Base-by-base conservation (phyloP, 2,113 vertebrate species). In the Gobiocypris rarus region DNA sequence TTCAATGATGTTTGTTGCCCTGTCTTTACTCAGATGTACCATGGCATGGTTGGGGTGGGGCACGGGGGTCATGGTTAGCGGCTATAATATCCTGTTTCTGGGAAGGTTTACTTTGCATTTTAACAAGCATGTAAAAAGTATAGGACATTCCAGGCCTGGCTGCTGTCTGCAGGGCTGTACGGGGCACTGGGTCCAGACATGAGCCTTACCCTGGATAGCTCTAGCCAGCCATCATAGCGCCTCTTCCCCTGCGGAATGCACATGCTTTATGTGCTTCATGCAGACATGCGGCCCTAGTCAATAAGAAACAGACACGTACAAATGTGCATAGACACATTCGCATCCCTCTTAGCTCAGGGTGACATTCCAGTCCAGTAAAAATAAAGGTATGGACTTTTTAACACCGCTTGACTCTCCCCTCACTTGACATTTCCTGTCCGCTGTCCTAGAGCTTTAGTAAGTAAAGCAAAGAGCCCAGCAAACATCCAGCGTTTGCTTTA, bases 61-160 rank as follows among this genome's bases (percentile, higher is more conserved):
- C 15, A 22, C 9, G 9, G 74, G 78, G 61, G 79, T 59, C 45
- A 84, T 91, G 92, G 91, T 93, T 93, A 86, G 91, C 89, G 91
- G 92, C 91, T 90, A 92, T 89, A 94, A 93, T 93, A 93, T 94
- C 93, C 93, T 92, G 93, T 93, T 92, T 92, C 90, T 93, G 90
- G 84, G 91, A 91, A 91, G 91, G 90, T 94, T 93, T 92, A 91
- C 89, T 90, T 92, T 91, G 92, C 93, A 91, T 93, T 91, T 93
- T 93, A 94, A 93, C 92, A 92, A 92, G 93, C 91, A 91, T 90
- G 90, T 91, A 94, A 93, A 91, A 92, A 89, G 87, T 83, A 85
- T 59, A 90, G 85, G 86, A 93, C 93, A 94, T 95, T 94, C 93
- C 93, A 94, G 90, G 91, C 89, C 92, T 90, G 90, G 88, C 91